phyloP scores from a whole-genome alignment of 1,140 invertebrate genomes.

The Paraescarpia echinospica region DNA sequence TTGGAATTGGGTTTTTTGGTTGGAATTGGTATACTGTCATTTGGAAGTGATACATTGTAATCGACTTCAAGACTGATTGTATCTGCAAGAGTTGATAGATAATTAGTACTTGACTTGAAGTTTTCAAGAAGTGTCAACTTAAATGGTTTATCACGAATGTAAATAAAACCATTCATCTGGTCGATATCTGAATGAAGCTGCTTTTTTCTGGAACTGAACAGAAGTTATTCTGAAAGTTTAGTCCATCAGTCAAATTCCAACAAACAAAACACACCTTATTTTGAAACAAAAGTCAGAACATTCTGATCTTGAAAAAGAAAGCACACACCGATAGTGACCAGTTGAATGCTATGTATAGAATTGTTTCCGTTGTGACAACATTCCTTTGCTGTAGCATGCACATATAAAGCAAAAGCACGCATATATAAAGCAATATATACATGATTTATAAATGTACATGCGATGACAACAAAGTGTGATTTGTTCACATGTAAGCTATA shows the following conservation, averaged over 20 bases:
- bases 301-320: neutral
- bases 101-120: neutral
- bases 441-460: no score
- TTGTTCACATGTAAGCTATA: neutral
- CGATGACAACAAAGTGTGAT: neutral
- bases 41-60: no score
- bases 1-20: no score
- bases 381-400: no score
- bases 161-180: neutral
- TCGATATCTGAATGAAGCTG: neutral
- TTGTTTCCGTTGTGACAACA: neutral
- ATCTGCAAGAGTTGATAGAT: neutral
- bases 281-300: neutral
- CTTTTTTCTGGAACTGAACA: no score
- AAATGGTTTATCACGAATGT: neutral
- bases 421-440: no score
- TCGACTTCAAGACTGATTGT: no score
- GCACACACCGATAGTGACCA: neutral
- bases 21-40: no score
- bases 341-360: neutral
- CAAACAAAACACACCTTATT: no score
- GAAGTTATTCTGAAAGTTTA: neutral
- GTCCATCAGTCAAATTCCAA: no score
- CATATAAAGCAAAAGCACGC: no score
- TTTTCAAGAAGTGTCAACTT: neutral